These are phyloP conservation scores for Poeciliopsis turrubarensis DNA, from an alignment of 2,113 vertebrate species.

Conservation along the genomic window DNA sequence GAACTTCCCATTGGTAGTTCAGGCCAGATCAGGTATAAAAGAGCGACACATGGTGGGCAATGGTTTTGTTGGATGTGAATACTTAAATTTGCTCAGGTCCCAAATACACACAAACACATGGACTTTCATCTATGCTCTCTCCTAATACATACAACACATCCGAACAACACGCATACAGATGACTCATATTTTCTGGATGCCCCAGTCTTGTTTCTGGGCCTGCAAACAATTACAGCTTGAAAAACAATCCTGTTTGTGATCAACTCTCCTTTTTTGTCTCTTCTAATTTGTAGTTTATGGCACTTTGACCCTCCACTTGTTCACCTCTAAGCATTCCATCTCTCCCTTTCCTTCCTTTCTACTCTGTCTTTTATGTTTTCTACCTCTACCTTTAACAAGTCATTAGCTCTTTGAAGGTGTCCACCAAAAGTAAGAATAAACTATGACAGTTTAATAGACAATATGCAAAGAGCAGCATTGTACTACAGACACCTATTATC, in stretches of 20 bases:
- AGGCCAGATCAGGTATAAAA: conserved; percentile 55
- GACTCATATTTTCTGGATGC: conserved; percentile 56
- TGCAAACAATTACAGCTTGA: conserved; percentile 57
- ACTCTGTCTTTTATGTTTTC: conserved; percentile 62
- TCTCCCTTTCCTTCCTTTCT: conserved; percentile 62
- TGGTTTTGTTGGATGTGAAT: conserved; percentile 49
- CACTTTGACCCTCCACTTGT: conserved; percentile 50
- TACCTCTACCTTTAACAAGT: conserved; percentile 67
- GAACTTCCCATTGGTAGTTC: not conserved
- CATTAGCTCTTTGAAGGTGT: conserved; percentile 71
- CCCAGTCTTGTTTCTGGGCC: conserved; percentile 38
- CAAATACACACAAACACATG: conserved; percentile 39
- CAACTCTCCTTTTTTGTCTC: conserved; percentile 24
- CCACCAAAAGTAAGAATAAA: conserved; percentile 60
- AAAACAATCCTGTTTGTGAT: conserved; percentile 54
- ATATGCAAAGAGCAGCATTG: conserved; percentile 39
- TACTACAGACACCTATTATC: conserved; percentile 51
- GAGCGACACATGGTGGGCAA: conserved; percentile 44
- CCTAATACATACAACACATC: not conserved
- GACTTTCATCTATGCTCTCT: conserved; percentile 13
- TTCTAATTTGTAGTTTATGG: conserved; percentile 26
- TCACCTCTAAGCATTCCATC: conserved; percentile 68
- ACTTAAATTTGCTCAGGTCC: conserved; percentile 58
- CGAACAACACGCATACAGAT: conserved; percentile 9
- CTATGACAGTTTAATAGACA: conserved; percentile 35